phyloP scores from a whole-genome alignment of 1,140 invertebrate genomes.

The Berghia stephanieae region DNA sequence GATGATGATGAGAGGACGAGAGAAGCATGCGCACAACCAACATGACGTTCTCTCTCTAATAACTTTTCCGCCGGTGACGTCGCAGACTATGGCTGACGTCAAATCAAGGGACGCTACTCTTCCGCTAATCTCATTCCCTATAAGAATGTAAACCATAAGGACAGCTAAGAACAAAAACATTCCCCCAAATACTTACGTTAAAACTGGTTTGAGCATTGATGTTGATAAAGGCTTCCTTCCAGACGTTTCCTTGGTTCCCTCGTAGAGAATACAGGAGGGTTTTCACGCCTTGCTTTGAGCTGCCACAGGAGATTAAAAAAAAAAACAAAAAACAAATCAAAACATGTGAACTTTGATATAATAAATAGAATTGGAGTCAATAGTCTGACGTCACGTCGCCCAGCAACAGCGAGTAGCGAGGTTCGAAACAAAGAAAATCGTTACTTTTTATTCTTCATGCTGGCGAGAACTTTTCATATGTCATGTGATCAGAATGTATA shows the following conservation, averaged over 20 bases:
- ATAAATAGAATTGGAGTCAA: neutral
- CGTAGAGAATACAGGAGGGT: slow-evolving; percentile 44
- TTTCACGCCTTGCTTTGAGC: slow-evolving; percentile 39
- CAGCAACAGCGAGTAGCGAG: too few species aligned
- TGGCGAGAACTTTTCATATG: too few species aligned
- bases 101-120: neutral
- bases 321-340: neutral
- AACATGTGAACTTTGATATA: neutral
- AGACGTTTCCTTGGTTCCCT: slow-evolving; percentile 45
- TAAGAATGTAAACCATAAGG: neutral
- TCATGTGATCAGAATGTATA: too few species aligned
- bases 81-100: too few species aligned
- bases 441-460: neutral
- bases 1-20: too few species aligned
- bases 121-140: neutral
- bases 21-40: too few species aligned
- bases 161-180: neutral
- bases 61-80: too few species aligned
- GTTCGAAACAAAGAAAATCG: neutral
- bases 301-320: neutral
- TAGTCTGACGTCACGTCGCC: neutral
- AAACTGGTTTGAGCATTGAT: slow-evolving; percentile 13
- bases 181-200: neutral
- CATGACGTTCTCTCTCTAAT: too few species aligned
- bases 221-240: slow-evolving; percentile 50